Conservation (phyloP, 1,140 invertebrate species). For the Hycleus cichorii region DNA sequence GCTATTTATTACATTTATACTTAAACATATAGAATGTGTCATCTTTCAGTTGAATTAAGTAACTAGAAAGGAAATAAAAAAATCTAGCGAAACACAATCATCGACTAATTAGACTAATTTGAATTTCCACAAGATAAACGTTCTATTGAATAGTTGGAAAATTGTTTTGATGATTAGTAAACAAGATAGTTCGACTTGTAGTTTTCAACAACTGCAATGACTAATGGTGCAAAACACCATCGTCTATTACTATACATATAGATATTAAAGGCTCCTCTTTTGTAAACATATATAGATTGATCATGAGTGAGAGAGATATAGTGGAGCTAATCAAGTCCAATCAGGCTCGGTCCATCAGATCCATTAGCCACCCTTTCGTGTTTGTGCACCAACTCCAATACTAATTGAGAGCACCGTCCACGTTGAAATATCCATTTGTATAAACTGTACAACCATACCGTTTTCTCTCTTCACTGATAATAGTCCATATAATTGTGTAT, state of each 20-base stretch:
- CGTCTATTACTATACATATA: no score
- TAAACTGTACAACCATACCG: constrained; percentile 24
- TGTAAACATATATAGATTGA: background rate
- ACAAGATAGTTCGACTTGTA: no score
- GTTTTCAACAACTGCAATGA: no score
- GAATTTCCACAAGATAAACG: background rate
- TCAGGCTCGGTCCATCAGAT: constrained; percentile 44
- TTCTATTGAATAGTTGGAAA: background rate
- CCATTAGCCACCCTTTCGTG: constrained; percentile 42
- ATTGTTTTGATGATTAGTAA: constrained; percentile 1
- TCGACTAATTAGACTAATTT: background rate
- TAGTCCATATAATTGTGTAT: no score
- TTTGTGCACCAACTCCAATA: constrained; percentile 40
- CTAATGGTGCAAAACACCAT: no score
- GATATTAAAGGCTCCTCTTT: no score
- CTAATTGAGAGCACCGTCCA: constrained; percentile 37
- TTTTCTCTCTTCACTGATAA: constrained; percentile 4
- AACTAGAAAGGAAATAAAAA: no score
- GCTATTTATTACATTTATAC: constrained; percentile 26
- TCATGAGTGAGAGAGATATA: constrained; percentile 13
- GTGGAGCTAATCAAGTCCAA: constrained; percentile 48
- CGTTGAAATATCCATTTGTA: constrained; percentile 30
- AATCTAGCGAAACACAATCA: background rate
- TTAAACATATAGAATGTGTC: no score
- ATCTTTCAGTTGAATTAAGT: no score